Evolutionary conservation across 2,797 vertebrate species (phyloP), one percentile per base, ranked within the genome.

Genomic region (Cirrhinus mrigala): DNA sequence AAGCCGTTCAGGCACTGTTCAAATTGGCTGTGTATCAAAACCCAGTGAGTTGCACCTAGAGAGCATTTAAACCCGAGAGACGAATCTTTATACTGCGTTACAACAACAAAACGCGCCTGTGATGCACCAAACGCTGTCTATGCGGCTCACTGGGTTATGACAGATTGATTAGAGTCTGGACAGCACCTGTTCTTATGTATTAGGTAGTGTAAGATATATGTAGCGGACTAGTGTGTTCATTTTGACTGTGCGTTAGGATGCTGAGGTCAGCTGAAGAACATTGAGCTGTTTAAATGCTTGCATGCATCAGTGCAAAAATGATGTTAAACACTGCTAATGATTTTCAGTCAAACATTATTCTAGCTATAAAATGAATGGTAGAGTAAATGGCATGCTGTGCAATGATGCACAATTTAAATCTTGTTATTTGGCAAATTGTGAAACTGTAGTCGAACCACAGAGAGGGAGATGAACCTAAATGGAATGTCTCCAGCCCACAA

Each of bases 1-100:
- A 73, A 85, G 83, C 76, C 74, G 37, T 78, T 33, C 64, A 58
- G 29, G 37, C 33, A 18, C 54, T 40, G 50, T 71, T 85, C 20
- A 52, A 12, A 20, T 40, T 52, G 77, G 56, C 46, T 74, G 46
- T 44, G 77, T 64, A 46, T 80, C 15, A 62, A 80, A 78, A 71
- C 14, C 22, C 27, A 37, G 20, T 40, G 40, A 78, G 22, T 50
- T 58, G 33, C n/a, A 11, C 29, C 44, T 62, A 64, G 20, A 62
- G 44, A 60, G 60, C 60, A 64, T 29, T 29, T 66, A 44, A 44
- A 37, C 16, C 3, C 15, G 20, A 20, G 52, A 20, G 3, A 11
- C 1, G 24, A n/a, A 14, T 14, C n/a, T 58, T 71, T 27, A 22
- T 70, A 71, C 11, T 29, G n/a, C 6, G n/a, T 24, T 15, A 24